Conservation (phyloP, 2,888 invertebrate species). For the Bruchidius siliquastri region DNA sequence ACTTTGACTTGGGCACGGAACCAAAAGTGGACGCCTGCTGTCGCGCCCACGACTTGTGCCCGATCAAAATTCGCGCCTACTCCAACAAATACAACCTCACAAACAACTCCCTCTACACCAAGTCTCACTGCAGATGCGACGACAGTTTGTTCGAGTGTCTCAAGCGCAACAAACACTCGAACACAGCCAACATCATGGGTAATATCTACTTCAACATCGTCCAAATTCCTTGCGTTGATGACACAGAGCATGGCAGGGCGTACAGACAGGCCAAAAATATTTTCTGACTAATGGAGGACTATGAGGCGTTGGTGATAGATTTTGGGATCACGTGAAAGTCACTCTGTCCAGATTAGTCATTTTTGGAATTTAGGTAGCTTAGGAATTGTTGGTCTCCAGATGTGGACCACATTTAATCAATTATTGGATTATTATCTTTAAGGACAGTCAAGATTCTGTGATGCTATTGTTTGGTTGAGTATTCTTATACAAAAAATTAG, state of each 20-base stretch:
- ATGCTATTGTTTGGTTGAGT: no score
- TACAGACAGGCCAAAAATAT: slow-evolving; percentile 27
- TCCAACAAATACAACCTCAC: slow-evolving; percentile 72
- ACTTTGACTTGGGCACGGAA: slow-evolving; percentile 78
- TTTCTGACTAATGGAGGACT: slow-evolving; percentile 21
- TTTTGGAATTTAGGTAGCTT: neutral
- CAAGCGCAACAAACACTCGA: slow-evolving; percentile 57
- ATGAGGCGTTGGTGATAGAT: neutral
- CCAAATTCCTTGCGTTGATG: slow-evolving; percentile 69
- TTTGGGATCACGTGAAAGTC: neutral
- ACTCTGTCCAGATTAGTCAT: neutral
- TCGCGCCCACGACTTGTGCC: slow-evolving; percentile 86
- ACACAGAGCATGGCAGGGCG: slow-evolving; percentile 38
- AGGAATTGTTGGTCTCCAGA: neutral
- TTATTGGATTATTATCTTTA: neutral
- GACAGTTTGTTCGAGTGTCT: slow-evolving; percentile 77
- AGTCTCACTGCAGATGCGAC: slow-evolving; percentile 87
- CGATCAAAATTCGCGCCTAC: slow-evolving; percentile 69
- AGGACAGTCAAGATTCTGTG: neutral
- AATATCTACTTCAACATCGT: slow-evolving; percentile 82
- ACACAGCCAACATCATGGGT: slow-evolving; percentile 72
- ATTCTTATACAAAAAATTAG: no score
- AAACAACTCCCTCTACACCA: slow-evolving; percentile 80
- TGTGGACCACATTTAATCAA: neutral
- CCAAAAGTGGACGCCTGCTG: slow-evolving; percentile 76